Conservation (phyloP, 2,797 vertebrate species). For the Darevskia nairensis region DNA sequence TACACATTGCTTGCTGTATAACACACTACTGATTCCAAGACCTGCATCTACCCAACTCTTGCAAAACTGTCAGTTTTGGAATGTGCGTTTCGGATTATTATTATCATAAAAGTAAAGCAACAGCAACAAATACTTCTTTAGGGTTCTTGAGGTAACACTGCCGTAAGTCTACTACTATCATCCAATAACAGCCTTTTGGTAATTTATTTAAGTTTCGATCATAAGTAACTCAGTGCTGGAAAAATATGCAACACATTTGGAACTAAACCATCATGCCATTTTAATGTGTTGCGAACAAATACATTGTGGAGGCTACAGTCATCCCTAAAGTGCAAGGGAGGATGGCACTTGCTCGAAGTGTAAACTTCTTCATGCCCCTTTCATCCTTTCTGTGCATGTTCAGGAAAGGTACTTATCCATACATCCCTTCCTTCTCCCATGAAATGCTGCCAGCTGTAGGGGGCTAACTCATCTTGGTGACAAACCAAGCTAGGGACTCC, state of each 20-base stretch:
- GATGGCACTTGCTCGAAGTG: not conserved
- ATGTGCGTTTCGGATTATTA: not conserved
- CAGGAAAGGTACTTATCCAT: not conserved
- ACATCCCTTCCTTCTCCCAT: not conserved
- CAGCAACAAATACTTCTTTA: not conserved
- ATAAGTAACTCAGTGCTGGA: slow-evolving; percentile 30
- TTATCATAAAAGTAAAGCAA: not conserved
- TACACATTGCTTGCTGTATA: slow-evolving; percentile 4
- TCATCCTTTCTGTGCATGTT: not conserved
- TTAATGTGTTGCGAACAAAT: not conserved
- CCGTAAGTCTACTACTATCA: not conserved
- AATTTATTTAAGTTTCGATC: not conserved
- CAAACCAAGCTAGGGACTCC: not conserved
- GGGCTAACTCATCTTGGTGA: not conserved
- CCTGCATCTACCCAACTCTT: slow-evolving; percentile 10
- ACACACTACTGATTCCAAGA: not conserved
- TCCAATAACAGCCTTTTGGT: not conserved
- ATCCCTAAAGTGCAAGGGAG: not conserved
- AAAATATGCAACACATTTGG: not conserved
- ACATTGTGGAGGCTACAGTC: slow-evolving; percentile 19
- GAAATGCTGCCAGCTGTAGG: not conserved
- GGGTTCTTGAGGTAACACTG: not conserved
- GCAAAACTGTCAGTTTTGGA: slow-evolving; percentile 22
- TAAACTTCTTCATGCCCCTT: not conserved
- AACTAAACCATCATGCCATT: not conserved